Evolutionary conservation across 2,888 invertebrate species (phyloP).

Genomic region (Eucriotettix oculatus): DNA sequence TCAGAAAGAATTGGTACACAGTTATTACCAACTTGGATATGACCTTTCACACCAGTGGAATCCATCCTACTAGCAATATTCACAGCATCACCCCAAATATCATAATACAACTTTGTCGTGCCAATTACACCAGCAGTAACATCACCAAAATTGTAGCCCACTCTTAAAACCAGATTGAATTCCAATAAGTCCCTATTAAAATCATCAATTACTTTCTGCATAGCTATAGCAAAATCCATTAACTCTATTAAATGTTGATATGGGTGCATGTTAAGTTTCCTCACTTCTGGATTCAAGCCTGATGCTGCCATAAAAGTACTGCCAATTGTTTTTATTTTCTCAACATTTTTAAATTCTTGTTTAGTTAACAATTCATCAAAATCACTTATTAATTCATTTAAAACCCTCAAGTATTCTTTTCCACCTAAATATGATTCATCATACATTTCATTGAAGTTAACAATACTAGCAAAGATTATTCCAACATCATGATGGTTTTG

Average conservation of each 20-base stretch:
- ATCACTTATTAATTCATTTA: conserved; percentile 91
- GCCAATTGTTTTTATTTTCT: conserved; percentile 96
- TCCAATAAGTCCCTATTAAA: conserved; percentile 82
- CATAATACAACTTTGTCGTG: conserved; percentile 87
- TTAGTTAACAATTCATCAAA: conserved; percentile 83
- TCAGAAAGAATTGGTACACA: conserved; percentile 52
- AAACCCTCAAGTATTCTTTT: conserved; percentile 81
- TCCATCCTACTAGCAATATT: conserved; percentile 97
- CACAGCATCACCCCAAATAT: conserved; percentile 98
- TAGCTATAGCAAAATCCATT: conserved; percentile 84
- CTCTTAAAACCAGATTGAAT: conserved; percentile 70
- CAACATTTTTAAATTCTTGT: conserved; percentile 69
- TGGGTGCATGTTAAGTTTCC: conserved; percentile 48
- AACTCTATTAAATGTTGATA: conserved; percentile 70
- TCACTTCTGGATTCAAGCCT: conserved; percentile 69
- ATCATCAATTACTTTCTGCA: conserved; percentile 72
- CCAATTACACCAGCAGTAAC: conserved; percentile 94
- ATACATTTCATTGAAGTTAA: conserved; percentile 95
- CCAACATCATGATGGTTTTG: conserved; percentile 85
- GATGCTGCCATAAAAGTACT: conserved; percentile 97
- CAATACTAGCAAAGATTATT: conserved; percentile 90
- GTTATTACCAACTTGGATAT: conserved; percentile 67
- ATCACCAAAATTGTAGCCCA: conserved; percentile 87
- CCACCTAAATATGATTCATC: conserved; percentile 93
- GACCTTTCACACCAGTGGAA: conserved; percentile 76